These are phyloP conservation scores for Enteromius paludinosus DNA, from an alignment of 2,797 vertebrate species.

Conservation along the genomic window DNA sequence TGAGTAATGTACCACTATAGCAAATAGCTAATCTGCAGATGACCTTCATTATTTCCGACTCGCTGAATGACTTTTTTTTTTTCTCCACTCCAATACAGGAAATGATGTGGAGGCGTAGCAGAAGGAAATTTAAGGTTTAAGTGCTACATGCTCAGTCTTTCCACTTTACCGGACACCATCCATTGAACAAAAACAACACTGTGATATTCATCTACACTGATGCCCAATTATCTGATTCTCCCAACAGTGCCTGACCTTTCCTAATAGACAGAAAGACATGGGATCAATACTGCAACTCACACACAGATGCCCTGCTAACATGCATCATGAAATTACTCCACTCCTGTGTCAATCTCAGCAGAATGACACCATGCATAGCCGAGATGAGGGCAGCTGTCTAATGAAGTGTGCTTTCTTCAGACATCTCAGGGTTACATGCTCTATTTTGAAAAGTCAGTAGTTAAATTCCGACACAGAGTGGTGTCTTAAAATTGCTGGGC, in stretches of 20 bases:
- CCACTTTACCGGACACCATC: constrained; percentile 11
- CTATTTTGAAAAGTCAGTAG: not conserved
- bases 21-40: constrained; percentile 24
- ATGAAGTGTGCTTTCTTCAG: constrained; percentile 15
- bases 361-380: constrained; percentile 1
- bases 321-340: constrained; percentile 13
- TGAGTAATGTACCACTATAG: constrained; percentile 20
- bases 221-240: constrained; percentile 58
- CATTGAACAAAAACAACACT: constrained; percentile 45
- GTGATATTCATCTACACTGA: constrained; percentile 43
- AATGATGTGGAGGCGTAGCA: constrained; percentile 8
- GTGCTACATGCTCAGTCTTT: constrained; percentile 11
- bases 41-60: constrained; percentile 29
- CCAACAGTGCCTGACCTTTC: constrained; percentile 57
- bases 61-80: not conserved
- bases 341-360: constrained; percentile 1
- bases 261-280: constrained; percentile 48
- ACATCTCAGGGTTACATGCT: constrained; percentile 6
- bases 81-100: constrained; percentile 5
- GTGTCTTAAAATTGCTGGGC: not conserved
- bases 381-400: constrained; percentile 12
- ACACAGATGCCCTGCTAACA: constrained; percentile 22
- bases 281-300: constrained; percentile 50
- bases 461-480: not conserved
- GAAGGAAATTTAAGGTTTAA: constrained; percentile 13